Conservation (phyloP, 2,888 invertebrate species). For the Beris morrisii region DNA sequence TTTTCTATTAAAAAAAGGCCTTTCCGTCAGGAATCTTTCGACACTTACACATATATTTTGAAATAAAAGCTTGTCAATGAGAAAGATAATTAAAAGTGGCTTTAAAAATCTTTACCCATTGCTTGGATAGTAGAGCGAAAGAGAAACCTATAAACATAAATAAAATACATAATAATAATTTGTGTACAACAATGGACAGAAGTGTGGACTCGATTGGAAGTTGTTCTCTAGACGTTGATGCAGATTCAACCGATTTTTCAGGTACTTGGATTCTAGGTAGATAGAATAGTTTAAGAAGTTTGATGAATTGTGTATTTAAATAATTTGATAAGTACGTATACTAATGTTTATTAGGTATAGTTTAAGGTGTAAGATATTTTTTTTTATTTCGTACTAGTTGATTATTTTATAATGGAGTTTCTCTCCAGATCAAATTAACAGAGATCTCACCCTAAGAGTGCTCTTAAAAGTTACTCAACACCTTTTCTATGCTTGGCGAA, state of each 20-base stretch:
- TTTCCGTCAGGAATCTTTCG: too few relatives aligned
- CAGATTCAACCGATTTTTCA: constrained; percentile 70
- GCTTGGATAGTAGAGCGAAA: constrained; percentile 26
- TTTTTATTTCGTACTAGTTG: too few relatives aligned
- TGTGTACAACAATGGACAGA: constrained; percentile 66
- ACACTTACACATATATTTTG: too few relatives aligned
- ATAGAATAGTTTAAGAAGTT: not conserved
- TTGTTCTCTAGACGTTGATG: constrained; percentile 84
- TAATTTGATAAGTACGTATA: too few relatives aligned
- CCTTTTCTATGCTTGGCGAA: too few relatives aligned
- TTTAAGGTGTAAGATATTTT: too few relatives aligned
- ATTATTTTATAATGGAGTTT: too few relatives aligned
- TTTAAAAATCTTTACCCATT: constrained; percentile 30
- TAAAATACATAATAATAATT: constrained; percentile 21
- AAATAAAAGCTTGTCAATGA: constrained; percentile 17
- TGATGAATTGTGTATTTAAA: too few relatives aligned
- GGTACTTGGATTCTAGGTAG: constrained; percentile 57
- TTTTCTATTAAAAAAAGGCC: constrained; percentile 21
- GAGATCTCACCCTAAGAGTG: too few relatives aligned
- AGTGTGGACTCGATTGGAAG: constrained; percentile 84
- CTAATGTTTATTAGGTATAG: too few relatives aligned
- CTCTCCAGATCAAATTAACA: too few relatives aligned
- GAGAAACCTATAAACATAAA: constrained; percentile 22
- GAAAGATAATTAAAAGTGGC: constrained; percentile 25
- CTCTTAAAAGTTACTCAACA: too few relatives aligned